These are phyloP conservation scores for Oxyteleia sp. DNA, from an alignment of 2,888 invertebrate species.

Conservation along the genomic window DNA sequence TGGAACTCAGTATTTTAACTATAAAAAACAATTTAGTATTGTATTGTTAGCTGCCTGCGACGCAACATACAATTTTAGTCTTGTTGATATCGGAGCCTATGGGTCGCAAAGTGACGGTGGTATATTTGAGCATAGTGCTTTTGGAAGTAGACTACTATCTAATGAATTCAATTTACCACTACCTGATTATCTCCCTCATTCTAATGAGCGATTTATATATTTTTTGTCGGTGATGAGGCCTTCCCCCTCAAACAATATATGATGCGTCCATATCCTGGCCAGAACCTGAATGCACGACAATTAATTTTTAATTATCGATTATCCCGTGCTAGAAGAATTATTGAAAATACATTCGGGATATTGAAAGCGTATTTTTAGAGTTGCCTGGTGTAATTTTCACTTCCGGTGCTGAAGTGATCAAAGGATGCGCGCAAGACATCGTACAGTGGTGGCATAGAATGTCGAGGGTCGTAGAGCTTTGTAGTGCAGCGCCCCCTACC, in stretches of 20 bases:
- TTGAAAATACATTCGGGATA: conserved; percentile 59
- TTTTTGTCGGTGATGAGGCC: too few relatives aligned
- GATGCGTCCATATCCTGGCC: too few relatives aligned
- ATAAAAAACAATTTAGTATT: conserved; percentile 9
- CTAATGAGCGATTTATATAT: too few relatives aligned
- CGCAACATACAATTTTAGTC: conserved; percentile 14
- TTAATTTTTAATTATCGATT: too few relatives aligned
- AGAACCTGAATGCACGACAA: too few relatives aligned
- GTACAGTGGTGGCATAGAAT: conserved; percentile 63
- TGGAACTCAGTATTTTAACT: conserved; percentile 9
- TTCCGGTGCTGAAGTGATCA: conserved; percentile 72
- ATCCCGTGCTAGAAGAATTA: too few relatives aligned
- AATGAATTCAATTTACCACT: too few relatives aligned
- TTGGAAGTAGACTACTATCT: too few relatives aligned
- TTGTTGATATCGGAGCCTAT: conserved; percentile 14
- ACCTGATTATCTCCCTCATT: too few relatives aligned
- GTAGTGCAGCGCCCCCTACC: conserved; percentile 66
- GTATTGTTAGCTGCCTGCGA: conserved; percentile 11
- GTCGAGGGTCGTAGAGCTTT: conserved; percentile 70
- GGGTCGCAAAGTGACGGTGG: too few relatives aligned
- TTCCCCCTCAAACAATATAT: too few relatives aligned
- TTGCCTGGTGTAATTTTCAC: conserved; percentile 69
- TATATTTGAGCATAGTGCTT: too few relatives aligned
- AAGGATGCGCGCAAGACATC: conserved; percentile 73
- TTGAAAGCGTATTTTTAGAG: conserved; percentile 68